These are phyloP conservation scores for Drosophila mulleri DNA, from an alignment of 2,888 invertebrate genomes.

Conservation along the genomic window DNA sequence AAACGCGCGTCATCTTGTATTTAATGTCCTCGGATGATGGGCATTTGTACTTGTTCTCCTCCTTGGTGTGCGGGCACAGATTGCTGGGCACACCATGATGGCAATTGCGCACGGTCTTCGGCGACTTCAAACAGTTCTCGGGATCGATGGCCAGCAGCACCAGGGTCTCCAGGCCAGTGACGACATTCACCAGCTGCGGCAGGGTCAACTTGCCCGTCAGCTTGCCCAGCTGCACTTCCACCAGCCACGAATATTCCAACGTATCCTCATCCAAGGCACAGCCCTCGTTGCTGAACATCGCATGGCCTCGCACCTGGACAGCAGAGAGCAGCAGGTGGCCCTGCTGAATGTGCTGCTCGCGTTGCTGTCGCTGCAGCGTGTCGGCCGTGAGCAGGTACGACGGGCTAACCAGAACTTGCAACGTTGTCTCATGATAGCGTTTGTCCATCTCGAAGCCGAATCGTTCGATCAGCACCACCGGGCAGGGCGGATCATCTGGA, in stretches of 20 bases:
- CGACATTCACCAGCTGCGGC: slow-evolving; percentile 94
- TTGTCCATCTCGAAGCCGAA: slow-evolving; percentile 99
- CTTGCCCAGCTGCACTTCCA: slow-evolving; percentile 97
- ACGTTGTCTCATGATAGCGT: slow-evolving; percentile 94
- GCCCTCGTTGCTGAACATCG: slow-evolving; percentile 97
- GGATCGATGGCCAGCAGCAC: slow-evolving; percentile 93
- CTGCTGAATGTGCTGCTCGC: slow-evolving; percentile 91
- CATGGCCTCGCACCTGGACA: slow-evolving; percentile 95
- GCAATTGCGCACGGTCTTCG: slow-evolving; percentile 91
- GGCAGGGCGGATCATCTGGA: slow-evolving; percentile 95
- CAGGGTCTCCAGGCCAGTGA: slow-evolving; percentile 95
- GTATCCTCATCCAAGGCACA: slow-evolving; percentile 96
- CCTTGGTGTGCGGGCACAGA: slow-evolving; percentile 89
- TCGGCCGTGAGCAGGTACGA: slow-evolving; percentile 93
- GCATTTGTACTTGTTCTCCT: slow-evolving; percentile 90
- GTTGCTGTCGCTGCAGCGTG: slow-evolving; percentile 89
- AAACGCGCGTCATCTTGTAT: slow-evolving; percentile 95
- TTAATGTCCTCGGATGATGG: slow-evolving; percentile 94
- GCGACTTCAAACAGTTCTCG: slow-evolving; percentile 95
- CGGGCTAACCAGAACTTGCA: slow-evolving; percentile 96
- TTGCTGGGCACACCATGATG: slow-evolving; percentile 91
- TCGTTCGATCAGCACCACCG: slow-evolving; percentile 93
- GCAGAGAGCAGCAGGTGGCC: slow-evolving; percentile 94
- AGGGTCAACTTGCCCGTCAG: slow-evolving; percentile 95
- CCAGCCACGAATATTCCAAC: slow-evolving; percentile 98